Conservation (phyloP, 2,113 vertebrate species). For the Rhea americana region DNA sequence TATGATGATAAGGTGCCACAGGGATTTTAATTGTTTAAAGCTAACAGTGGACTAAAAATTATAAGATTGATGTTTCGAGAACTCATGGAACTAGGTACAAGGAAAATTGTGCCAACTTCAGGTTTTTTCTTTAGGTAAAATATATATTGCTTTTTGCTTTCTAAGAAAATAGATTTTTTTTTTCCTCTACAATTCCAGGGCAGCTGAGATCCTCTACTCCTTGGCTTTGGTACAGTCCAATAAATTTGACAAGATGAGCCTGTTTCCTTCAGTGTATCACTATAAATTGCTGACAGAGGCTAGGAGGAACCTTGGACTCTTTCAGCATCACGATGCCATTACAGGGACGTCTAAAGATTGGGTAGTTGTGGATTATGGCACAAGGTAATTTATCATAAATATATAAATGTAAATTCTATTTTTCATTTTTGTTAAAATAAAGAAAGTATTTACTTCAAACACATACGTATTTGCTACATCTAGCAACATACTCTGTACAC, state of each 20-base stretch:
- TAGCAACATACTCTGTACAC: background rate
- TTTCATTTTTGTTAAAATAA: background rate
- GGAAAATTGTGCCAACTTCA: background rate
- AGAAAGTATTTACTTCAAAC: background rate
- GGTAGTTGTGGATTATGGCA: conserved; percentile 93
- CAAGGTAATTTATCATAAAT: conserved; percentile 76
- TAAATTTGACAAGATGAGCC: conserved; percentile 69
- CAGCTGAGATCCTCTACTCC: conserved; percentile 90
- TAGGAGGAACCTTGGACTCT: conserved; percentile 86
- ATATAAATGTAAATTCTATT: background rate
- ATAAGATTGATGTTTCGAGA: background rate
- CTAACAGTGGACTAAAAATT: background rate
- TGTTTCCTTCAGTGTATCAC: conserved; percentile 80
- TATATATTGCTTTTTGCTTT: background rate
- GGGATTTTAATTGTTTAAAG: background rate
- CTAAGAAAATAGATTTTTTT: background rate
- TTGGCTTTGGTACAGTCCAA: conserved; percentile 82
- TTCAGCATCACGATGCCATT: conserved; percentile 94
- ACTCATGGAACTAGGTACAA: fast-evolving
- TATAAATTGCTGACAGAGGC: conserved; percentile 81
- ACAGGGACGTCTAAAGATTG: conserved; percentile 90
- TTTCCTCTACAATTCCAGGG: conserved; percentile 74
- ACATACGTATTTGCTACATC: background rate
- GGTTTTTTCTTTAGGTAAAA: background rate
- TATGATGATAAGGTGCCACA: background rate